A percentile compares a stretch with the other conserved stretches of the same genome.
phyloP scores from a whole-genome alignment of 2,888 invertebrate species.

The Drosophila neoperkinsi region DNA sequence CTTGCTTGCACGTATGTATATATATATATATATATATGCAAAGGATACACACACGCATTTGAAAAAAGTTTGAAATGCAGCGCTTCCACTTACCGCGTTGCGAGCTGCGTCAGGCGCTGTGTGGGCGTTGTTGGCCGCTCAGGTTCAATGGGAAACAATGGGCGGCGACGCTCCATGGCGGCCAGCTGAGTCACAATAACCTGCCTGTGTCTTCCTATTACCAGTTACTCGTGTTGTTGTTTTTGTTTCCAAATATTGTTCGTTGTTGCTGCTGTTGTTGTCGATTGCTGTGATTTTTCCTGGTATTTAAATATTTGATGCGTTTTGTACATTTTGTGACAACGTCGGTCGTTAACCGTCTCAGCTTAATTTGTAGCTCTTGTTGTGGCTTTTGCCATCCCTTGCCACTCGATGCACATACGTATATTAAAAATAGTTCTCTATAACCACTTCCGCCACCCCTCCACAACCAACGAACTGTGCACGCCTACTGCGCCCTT shows the following conservation, averaged over 20 bases:
- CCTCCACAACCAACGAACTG: constrained; percentile 27
- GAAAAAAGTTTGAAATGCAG: constrained; percentile 9
- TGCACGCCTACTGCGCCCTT: constrained; percentile 31
- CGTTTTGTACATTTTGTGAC: constrained; percentile 72
- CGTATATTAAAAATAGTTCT: constrained; percentile 57
- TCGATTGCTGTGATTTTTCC: constrained; percentile 26
- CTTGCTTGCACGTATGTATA: background rate
- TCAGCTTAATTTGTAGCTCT: constrained; percentile 33
- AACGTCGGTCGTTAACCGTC: constrained; percentile 17
- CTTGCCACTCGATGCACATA: constrained; percentile 16
- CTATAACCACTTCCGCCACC: constrained; percentile 67
- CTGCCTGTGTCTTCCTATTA: constrained; percentile 5
- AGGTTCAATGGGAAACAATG: constrained; percentile 80
- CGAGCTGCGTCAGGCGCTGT: constrained; percentile 68
- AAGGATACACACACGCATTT: constrained; percentile 34
- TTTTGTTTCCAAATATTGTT: constrained; percentile 9
- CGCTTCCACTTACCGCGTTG: constrained; percentile 62
- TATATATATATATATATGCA: background rate
- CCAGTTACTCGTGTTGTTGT: constrained; percentile 15
- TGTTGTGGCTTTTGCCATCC: constrained; percentile 43
- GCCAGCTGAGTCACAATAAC: constrained; percentile 39
- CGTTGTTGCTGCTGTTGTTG: constrained; percentile 33
- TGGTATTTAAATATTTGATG: constrained; percentile 66
- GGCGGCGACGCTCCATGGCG: constrained; percentile 65
- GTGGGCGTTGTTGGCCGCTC: constrained; percentile 65